Evolutionary conservation across 1,140 invertebrate species (phyloP), one percentile per base, ranked within the genome.

Genomic region (Nixonia krombeini): DNA sequence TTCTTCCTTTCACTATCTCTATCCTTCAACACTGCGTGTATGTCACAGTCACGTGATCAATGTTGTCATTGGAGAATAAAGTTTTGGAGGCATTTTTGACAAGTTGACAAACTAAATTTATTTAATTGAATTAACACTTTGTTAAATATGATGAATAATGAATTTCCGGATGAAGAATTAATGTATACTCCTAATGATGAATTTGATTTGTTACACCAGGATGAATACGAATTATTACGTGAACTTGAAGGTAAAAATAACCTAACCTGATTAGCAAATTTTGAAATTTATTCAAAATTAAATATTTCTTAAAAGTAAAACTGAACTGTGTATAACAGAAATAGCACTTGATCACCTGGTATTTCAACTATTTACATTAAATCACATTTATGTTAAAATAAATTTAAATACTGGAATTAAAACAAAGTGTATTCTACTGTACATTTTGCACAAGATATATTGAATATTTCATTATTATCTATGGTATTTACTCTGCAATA

Each of bases 161-260:
- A 93, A 58, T 93, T 88, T 86, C 91, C 90, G 1, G 89, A 92
- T n/a, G n/a, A n/a, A n/a, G n/a, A n/a, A n/a, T n/a, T n/a, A n/a
- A n/a, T n/a, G n/a, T n/a, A n/a, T n/a, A n/a, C n/a, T 81, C 86
- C 88, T 5, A 91, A 93, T 58, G 92, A 93, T 70, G 92, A 93
- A 76, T 93, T 89, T 75, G 92, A 94, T 72, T 81, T 92, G 25
- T 86, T 90, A 74, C 89, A 92, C 71, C 88, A 88, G 16, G 91
- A 92, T 75, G 91, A 93, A 55, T 77, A 91, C 16, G 91, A 93
- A 73, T 70, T 90, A 72, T 76, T 93, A 53, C 85, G 84, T 41
- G 90, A 92, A 81, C 73, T 87, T 41, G 87, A 90, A 69, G 86
- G 87, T 80, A 35, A 49, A 3, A 6, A 21, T 3, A 21, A 21